Evolutionary conservation across 2,797 vertebrate genomes (phyloP).

Genomic region (Sebastiscus albofasciatus): DNA sequence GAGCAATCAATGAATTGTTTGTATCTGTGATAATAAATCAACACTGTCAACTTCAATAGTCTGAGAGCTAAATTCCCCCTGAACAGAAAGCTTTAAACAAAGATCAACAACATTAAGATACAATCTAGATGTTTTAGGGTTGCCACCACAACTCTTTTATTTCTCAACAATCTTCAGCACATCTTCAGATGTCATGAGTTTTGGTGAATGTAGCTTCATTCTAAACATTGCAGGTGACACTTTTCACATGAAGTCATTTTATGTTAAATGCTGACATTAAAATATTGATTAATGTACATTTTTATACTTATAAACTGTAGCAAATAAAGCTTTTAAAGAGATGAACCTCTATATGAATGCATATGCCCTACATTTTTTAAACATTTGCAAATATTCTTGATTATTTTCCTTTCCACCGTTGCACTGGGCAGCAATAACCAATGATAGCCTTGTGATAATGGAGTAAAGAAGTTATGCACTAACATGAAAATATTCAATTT

Average conservation of each 20-base stretch:
- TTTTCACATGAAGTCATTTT: background rate
- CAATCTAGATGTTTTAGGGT: too few relatives aligned
- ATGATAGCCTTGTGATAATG: background rate
- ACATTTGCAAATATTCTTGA: background rate
- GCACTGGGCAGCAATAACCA: background rate
- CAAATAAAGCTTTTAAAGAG: background rate
- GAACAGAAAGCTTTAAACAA: too few relatives aligned
- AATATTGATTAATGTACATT: background rate
- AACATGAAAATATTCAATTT: slow-evolving; percentile 18
- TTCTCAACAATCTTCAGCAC: background rate
- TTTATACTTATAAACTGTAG: background rate
- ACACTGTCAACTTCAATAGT: too few relatives aligned
- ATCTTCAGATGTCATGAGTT: background rate
- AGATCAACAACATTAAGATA: too few relatives aligned
- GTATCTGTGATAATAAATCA: fast-evolving
- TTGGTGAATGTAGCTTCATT: background rate
- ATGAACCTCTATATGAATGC: background rate
- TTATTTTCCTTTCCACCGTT: background rate
- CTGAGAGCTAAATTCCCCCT: too few relatives aligned
- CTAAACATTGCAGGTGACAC: background rate
- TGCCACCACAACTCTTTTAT: too few relatives aligned
- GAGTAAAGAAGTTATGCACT: background rate
- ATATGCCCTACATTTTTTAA: background rate
- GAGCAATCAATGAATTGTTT: too few relatives aligned
- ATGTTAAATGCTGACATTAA: background rate